Conservation (phyloP, 2,113 vertebrate genomes). For the Osmerus mordax region DNA sequence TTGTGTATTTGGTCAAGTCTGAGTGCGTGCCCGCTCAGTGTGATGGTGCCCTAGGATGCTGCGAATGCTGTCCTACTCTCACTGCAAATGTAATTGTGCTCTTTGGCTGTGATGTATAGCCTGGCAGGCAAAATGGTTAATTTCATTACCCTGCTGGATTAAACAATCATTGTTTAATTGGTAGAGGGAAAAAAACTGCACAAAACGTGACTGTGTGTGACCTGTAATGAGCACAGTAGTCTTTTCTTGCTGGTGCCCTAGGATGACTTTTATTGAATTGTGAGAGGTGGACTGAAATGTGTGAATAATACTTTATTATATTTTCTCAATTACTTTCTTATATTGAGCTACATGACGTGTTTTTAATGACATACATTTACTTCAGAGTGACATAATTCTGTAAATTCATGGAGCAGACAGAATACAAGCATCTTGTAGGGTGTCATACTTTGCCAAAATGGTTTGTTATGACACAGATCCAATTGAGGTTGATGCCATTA, state of each 20-base stretch:
- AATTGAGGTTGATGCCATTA: no score
- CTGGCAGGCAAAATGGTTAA: slow-evolving; percentile 54
- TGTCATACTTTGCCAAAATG: no score
- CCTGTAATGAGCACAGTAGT: slow-evolving; percentile 19
- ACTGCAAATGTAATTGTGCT: slow-evolving; percentile 36
- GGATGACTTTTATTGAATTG: background rate
- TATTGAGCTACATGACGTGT: no score
- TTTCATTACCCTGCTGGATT: slow-evolving; percentile 56
- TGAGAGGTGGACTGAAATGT: slow-evolving; percentile 13
- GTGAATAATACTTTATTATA: background rate
- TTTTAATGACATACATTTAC: no score
- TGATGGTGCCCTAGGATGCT: no score
- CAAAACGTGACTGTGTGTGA: slow-evolving; percentile 26
- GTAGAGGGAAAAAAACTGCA: slow-evolving; percentile 21
- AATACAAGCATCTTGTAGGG: no score
- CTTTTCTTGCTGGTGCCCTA: background rate
- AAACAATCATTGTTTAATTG: slow-evolving; percentile 50
- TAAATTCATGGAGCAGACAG: no score
- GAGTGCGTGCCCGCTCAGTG: no score
- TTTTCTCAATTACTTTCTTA: background rate
- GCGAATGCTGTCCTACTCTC: slow-evolving; percentile 10
- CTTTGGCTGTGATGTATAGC: slow-evolving; percentile 33
- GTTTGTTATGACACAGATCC: no score
- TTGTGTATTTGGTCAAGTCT: no score
- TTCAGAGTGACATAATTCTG: no score